These are phyloP conservation scores for Pammene fasciana DNA, from an alignment of 2,888 invertebrate species.

Conservation along the genomic window DNA sequence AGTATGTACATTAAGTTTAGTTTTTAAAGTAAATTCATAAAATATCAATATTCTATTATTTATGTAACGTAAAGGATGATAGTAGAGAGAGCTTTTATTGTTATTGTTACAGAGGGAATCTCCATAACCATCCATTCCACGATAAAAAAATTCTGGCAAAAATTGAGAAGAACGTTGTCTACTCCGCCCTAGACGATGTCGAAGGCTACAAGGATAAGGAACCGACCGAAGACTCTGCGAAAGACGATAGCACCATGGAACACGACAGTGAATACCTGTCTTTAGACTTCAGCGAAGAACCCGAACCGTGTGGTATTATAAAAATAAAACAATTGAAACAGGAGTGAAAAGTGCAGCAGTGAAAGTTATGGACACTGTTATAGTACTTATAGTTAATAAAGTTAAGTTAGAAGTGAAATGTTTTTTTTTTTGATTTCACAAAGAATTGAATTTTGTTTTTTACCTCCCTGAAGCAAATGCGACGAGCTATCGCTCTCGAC, in stretches of 20 bases:
- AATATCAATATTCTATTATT: no score
- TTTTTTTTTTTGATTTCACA: not conserved
- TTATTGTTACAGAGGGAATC: constrained; percentile 63
- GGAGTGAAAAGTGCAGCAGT: constrained; percentile 4
- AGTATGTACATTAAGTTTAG: no score
- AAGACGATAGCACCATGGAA: constrained; percentile 45
- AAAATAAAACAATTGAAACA: constrained; percentile 25
- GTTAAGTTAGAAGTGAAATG: not conserved
- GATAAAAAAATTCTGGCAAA: constrained; percentile 77
- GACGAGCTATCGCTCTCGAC: no score
- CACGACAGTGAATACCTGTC: constrained; percentile 41
- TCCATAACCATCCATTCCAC: constrained; percentile 77
- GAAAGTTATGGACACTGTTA: constrained; percentile 11
- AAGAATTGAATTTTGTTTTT: not conserved
- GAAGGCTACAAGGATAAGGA: constrained; percentile 56
- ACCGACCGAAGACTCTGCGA: constrained; percentile 36
- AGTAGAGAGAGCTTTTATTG: not conserved
- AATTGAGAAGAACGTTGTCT: constrained; percentile 74
- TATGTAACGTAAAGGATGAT: not conserved
- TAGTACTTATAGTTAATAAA: constrained; percentile 15
- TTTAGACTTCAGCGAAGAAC: constrained; percentile 27
- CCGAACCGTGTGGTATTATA: constrained; percentile 21
- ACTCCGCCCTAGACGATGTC: constrained; percentile 64
- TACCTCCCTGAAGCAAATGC: no score
- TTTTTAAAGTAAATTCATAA: no score